Base-by-base conservation (phyloP, 2,797 vertebrate genomes). In the Helicolenus hilgendorfi region DNA sequence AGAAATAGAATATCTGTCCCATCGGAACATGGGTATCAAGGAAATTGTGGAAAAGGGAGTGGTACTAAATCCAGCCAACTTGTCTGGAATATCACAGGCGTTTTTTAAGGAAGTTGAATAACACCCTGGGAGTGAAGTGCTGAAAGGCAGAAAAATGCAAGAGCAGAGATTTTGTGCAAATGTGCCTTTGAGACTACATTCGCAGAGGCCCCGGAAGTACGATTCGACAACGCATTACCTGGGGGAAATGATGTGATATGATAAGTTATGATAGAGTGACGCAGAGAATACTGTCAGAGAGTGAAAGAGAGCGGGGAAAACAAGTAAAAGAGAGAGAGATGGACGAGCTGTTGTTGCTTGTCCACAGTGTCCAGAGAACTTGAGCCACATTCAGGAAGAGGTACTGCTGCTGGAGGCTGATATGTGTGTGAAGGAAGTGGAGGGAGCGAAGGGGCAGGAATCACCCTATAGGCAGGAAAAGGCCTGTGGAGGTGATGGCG, bases 391-490 rank as follows among this genome's bases (percentile, higher is more conserved):
- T 91, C 96, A 97, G 97, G 97, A 98, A 97, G 92, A 92, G 91
- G 93, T 93, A 92, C 86, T 94, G 96, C 96, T 96, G 97, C 92
- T 92, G 84, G 83, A 95, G 93, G 91, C 97, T 97, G 97, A 97
- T 98, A 98, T 96, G 96, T 97, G 94, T 93, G 93, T 86, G 94
- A 90, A 95, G 96, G 96, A 97, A 97, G 93, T 95, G 93, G 91
- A 96, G 95, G 96, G 97, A 97, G 93, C 91, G 84, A 89, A 87
- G 88, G 93, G 96, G 94, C 96, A 96, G 96, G 96, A 97, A 97
- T 97, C 95, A 96, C 91, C 94, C 94, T 74, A 88, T 95, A 96
- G 96, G 95, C 97, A 97, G 97, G 97, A 97, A 98, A 96, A 93
- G 88, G 94, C 92, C 95, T 94, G 92, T 93, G 92, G 95, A 95